phyloP scores from a whole-genome alignment of 2,888 invertebrate genomes.

The Athalia circularis region DNA sequence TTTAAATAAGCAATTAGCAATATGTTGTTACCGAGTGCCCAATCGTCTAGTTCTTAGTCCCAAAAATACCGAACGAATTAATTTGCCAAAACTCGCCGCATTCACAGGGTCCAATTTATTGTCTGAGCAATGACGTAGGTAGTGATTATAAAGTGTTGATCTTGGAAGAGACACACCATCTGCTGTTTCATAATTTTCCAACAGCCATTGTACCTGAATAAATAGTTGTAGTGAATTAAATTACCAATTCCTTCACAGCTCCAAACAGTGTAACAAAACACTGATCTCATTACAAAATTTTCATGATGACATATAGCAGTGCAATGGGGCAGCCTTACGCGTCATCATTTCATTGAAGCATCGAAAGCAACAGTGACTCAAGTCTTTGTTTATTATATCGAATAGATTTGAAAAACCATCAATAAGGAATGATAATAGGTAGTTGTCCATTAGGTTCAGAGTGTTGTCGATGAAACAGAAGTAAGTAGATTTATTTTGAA shows the following conservation, averaged over 20 bases:
- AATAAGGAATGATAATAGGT: too few relatives aligned
- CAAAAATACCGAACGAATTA: slow-evolving; percentile 98
- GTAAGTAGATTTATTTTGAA: too few relatives aligned
- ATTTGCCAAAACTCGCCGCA: slow-evolving; percentile 99
- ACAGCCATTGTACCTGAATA: slow-evolving; percentile 90
- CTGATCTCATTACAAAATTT: background rate
- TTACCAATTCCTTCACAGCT: background rate
- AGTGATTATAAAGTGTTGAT: slow-evolving; percentile 97
- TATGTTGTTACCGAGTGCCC: slow-evolving; percentile 86
- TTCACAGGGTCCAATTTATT: slow-evolving; percentile 98
- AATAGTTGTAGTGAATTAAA: slow-evolving; percentile 5
- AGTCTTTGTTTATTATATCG: background rate
- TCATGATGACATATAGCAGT: background rate
- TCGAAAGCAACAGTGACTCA: background rate
- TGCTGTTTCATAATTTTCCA: slow-evolving; percentile 98
- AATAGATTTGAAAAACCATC: too few relatives aligned
- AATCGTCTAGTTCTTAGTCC: slow-evolving; percentile 95
- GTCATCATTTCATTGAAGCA: background rate
- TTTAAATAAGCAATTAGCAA: slow-evolving; percentile 11
- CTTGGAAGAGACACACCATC: slow-evolving; percentile 95
- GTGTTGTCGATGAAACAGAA: too few relatives aligned
- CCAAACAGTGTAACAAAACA: slow-evolving; percentile 11
- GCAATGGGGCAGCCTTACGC: background rate
- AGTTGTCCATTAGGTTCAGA: too few relatives aligned
- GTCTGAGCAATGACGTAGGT: slow-evolving; percentile 94